These are phyloP conservation scores for Hyles lineata DNA, from an alignment of 2,888 invertebrate species.

Conservation along the genomic window DNA sequence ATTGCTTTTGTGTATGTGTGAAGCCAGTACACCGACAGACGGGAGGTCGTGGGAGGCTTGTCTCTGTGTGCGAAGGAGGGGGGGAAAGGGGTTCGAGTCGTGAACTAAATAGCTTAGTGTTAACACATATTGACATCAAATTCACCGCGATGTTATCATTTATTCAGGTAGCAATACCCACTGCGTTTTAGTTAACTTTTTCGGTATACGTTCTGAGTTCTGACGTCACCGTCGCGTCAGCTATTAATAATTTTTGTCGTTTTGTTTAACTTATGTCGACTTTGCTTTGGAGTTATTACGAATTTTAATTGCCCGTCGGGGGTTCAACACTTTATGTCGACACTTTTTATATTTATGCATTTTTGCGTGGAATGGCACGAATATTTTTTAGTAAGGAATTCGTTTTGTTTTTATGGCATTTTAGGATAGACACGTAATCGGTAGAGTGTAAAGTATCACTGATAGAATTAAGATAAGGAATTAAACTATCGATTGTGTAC, in stretches of 20 bases:
- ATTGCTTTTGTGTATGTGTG: slow-evolving; percentile 72
- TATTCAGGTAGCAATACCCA: slow-evolving; percentile 81
- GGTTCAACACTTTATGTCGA: slow-evolving; percentile 55
- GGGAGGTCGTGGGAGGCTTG: slow-evolving; percentile 45
- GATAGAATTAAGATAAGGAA: no score
- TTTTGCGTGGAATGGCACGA: slow-evolving; percentile 35
- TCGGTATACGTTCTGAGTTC: slow-evolving; percentile 57
- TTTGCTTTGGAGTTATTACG: slow-evolving; percentile 75
- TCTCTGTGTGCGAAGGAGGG: slow-evolving; percentile 60
- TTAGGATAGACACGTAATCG: background rate
- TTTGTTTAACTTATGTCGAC: slow-evolving; percentile 77
- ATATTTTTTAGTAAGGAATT: slow-evolving; percentile 31
- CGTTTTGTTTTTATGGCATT: background rate
- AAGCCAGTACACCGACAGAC: slow-evolving; percentile 52
- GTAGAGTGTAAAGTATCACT: no score
- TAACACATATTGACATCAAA: slow-evolving; percentile 86
- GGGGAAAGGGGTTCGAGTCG: slow-evolving; percentile 76
- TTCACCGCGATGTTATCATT: slow-evolving; percentile 84
- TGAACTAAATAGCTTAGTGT: slow-evolving; percentile 86
- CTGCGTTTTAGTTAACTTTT: slow-evolving; percentile 72
- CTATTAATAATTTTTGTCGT: slow-evolving; percentile 76
- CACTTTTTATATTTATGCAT: slow-evolving; percentile 50
- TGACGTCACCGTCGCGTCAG: slow-evolving; percentile 61
- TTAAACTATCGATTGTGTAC: no score
- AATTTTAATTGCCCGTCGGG: slow-evolving; percentile 74